Evolutionary conservation across 1,140 invertebrate species (phyloP), one percentile per base, ranked within the genome.

Genomic region (Lepidotrigona ventralis): DNA sequence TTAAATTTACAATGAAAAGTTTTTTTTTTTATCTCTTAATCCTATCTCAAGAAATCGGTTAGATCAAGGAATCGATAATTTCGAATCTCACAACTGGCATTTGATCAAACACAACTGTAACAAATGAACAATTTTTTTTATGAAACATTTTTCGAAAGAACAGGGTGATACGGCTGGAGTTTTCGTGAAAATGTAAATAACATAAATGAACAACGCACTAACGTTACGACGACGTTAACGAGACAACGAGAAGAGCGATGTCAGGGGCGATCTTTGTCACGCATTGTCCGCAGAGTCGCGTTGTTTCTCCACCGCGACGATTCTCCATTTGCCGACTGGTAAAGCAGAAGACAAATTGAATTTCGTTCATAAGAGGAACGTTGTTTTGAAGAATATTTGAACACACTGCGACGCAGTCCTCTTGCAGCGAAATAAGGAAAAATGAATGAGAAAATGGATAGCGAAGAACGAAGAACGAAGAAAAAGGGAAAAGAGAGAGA

Each of bases 321-420:
- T 60, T 68, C 73, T 69, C 66, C 79, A 23, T 64, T 81, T 29
- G 46, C 29, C 51, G 19, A 12, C 26, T 54, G 23, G 72, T 46
- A 46, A 46, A 0, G 6, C 39, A 26, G 75, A 60, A 82, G 84
- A 74, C 78, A 85, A 87, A 87, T 86, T 87, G 73, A 87, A 87
- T 87, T 87, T 87, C 75, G 6, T 17, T 46, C 68, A 39, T 66
- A 87, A 77, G 66, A 76, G 71, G 83, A 72, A 73, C 56, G 68
- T 84, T 85, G 73, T 81, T 87, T 84, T 39, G 71, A 86, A 33
- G 33, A 33, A 33, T 33, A 33, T 33, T 33, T 33, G 81, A 84
- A 74, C 33, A 58, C 69, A 56, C 76, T 64, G 70, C 63, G 54
- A 58, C 54, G 46, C 4, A 51, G 17, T 23, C 1, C 29, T 23